phyloP scores from a whole-genome alignment of 2,797 vertebrate species.

The Hapalemur alaotrensis region DNA sequence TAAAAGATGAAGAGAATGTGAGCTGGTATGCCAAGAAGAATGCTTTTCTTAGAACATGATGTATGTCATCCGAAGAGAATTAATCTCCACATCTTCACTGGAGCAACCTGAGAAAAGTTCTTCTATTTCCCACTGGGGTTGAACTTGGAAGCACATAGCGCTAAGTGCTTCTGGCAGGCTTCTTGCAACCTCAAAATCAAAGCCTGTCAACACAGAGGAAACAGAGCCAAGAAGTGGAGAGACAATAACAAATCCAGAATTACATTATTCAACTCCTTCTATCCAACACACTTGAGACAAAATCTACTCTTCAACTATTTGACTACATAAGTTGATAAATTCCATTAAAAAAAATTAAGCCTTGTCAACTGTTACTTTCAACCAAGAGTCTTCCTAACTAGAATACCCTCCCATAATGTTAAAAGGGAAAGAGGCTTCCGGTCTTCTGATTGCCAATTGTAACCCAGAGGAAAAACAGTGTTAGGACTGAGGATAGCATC shows the following conservation, averaged over 20 bases:
- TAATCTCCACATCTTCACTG: not conserved
- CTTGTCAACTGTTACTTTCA: not conserved
- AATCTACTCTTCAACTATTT: not conserved
- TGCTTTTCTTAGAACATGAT: not conserved
- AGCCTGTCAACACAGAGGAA: not conserved
- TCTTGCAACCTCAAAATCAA: not conserved
- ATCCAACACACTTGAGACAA: not conserved
- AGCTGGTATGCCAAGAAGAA: too few relatives aligned
- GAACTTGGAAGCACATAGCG: not conserved
- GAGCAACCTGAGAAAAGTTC: not conserved
- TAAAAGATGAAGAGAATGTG: not conserved
- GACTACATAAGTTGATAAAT: not conserved
- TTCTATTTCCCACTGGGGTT: not conserved
- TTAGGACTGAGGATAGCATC: not conserved
- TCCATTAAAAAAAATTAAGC: not conserved
- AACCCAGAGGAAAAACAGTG: not conserved
- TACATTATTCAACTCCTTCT: not conserved
- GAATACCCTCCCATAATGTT: not conserved
- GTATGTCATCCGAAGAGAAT: not conserved
- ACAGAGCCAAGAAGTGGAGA: not conserved
- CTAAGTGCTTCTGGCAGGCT: not conserved
- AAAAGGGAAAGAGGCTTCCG: not conserved
- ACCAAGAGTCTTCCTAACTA: not conserved
- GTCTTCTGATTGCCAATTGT: not conserved
- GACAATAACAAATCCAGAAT: not conserved